Percentiles rank a stretch among this genome's conserved stretches.
These are phyloP conservation scores for Oryzaephilus surinamensis DNA, from an alignment of 1,140 invertebrate genomes.

Conservation along the genomic window DNA sequence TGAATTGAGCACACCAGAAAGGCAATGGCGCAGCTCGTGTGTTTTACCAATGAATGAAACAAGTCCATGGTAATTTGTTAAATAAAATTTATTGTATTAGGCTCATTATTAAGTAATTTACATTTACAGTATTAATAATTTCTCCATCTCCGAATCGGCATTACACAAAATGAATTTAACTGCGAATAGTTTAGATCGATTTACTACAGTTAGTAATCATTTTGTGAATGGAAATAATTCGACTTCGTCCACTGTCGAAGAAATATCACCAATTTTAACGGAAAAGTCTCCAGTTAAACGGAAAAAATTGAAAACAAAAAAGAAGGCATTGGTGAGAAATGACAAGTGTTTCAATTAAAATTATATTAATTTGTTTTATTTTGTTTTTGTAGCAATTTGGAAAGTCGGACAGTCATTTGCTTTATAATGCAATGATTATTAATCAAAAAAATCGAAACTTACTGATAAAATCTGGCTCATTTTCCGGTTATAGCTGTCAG, in stretches of 20 bases:
- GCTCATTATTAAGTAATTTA: too few relatives aligned
- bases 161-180: conserved; percentile 54
- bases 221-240: conserved; percentile 27
- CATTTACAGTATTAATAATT: conserved; percentile 38
- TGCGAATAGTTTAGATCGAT: conserved; percentile 36
- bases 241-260: conserved; percentile 53
- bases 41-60: conserved; percentile 63
- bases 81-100: too few relatives aligned
- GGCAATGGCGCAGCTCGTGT: conserved; percentile 78
- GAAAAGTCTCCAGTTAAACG: conserved; percentile 47
- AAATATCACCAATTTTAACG: conserved; percentile 43
- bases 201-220: conserved; percentile 8
- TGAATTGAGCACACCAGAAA: conserved; percentile 22
- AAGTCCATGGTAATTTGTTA: too few relatives aligned
- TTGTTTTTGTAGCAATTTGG: conserved; percentile 18
- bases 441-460: conserved; percentile 14
- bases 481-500: conserved; percentile 48
- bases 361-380: too few relatives aligned
- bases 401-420: conserved; percentile 20
- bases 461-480: conserved; percentile 56
- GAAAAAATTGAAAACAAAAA: conserved; percentile 56
- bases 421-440: conserved; percentile 8
- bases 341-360: not conserved
- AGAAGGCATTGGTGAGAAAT: conserved; percentile 41
- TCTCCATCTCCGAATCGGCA: conserved; percentile 78